phyloP scores from a whole-genome alignment of 2,113 vertebrate genomes.

The Panthera tigris region DNA sequence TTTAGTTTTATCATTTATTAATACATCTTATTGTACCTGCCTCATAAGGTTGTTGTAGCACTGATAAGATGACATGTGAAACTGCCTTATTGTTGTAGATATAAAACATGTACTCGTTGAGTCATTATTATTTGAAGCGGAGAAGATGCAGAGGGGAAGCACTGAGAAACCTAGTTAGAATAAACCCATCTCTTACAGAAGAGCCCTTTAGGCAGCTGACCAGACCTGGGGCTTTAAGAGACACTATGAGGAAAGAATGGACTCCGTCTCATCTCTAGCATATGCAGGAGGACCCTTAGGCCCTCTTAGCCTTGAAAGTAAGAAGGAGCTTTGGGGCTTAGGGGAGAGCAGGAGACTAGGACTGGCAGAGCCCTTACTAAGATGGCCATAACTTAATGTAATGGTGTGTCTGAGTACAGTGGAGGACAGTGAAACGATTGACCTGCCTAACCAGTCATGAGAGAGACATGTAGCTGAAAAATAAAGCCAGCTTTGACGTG shows the following conservation, averaged over 20 bases:
- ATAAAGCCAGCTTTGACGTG: constrained; percentile 6
- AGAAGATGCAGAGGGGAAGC: neutral
- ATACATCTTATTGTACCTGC: neutral
- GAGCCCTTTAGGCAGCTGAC: neutral
- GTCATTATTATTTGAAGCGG: neutral
- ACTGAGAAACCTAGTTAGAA: neutral
- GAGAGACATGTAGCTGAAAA: constrained; percentile 37
- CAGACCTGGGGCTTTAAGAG: neutral
- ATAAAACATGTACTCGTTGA: neutral
- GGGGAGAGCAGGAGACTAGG: neutral
- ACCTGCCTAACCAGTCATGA: neutral
- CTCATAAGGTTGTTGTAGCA: neutral
- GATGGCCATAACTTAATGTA: constrained; percentile 8
- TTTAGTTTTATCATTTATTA: constrained; percentile 25
- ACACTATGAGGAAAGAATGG: neutral
- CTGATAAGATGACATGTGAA: neutral
- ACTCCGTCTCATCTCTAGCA: neutral
- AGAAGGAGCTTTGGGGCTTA: neutral
- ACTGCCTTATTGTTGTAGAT: neutral
- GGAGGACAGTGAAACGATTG: neutral
- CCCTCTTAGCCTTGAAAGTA: neutral
- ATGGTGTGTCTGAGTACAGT: neutral
- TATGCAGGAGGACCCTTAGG: neutral
- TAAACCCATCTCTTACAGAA: neutral
- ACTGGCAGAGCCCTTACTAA: neutral